Percentiles rank a stretch among this genome's conserved stretches.
Conservation (phyloP, 2,113 vertebrate genomes). For the Sorex araneus region DNA sequence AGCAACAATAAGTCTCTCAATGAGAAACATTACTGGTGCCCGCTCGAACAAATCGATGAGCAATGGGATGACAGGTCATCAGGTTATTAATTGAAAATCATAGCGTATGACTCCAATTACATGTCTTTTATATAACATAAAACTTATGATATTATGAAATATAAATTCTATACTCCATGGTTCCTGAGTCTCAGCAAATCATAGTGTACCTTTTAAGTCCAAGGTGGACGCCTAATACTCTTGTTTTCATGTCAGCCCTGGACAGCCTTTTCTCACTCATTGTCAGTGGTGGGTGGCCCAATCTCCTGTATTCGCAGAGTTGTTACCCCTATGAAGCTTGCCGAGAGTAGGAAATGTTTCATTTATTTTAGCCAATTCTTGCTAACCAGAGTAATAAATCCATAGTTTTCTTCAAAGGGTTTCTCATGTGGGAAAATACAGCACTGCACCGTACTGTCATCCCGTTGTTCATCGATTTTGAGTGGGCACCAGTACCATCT, state of each 20-base stretch:
- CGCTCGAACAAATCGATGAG: no score
- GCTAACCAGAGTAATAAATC: not conserved
- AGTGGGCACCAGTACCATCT: no score
- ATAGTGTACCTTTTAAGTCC: not conserved
- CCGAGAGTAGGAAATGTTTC: not conserved
- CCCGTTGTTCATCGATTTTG: no score
- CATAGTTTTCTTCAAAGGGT: not conserved
- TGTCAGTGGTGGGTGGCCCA: fast-evolving
- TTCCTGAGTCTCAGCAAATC: not conserved
- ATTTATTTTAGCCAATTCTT: not conserved
- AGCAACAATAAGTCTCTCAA: no score
- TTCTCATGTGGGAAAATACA: not conserved
- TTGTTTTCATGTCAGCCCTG: not conserved
- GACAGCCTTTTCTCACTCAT: not conserved
- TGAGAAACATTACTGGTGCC: no score
- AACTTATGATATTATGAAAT: not conserved
- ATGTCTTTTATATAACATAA: not conserved
- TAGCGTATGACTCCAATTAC: not conserved
- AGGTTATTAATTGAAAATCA: not conserved
- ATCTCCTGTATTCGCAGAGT: not conserved
- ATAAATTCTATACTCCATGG: not conserved
- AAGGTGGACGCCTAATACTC: not conserved
- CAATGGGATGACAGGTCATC: no score
- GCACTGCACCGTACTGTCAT: no score
- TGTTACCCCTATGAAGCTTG: not conserved